Conservation (phyloP, 1,140 invertebrate genomes). For the Calycopis cecrops region DNA sequence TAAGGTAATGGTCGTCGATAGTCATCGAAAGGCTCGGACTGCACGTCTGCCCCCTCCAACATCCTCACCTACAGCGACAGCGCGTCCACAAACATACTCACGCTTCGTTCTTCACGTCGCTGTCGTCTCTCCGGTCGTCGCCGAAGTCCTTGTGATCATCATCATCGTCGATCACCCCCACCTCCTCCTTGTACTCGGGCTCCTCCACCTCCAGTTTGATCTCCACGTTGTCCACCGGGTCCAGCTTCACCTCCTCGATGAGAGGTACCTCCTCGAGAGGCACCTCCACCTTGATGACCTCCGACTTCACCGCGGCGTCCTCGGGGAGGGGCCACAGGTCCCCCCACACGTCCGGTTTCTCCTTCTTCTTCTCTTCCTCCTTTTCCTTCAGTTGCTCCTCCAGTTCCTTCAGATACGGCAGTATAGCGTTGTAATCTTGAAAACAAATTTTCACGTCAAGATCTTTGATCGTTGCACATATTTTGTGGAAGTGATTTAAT, state of each 20-base stretch:
- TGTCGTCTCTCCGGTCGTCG: conserved; percentile 11
- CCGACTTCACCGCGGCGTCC: neutral
- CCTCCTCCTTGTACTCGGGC: neutral
- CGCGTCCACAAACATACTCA: conserved; percentile 19
- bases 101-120: conserved; percentile 32
- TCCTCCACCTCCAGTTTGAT: conserved; percentile 2
- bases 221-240: neutral
- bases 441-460: conserved; percentile 15
- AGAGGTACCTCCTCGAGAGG: conserved; percentile 11
- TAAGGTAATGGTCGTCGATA: too few relatives aligned
- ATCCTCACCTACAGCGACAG: too few relatives aligned
- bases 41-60: too few relatives aligned
- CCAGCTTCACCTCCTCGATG: conserved; percentile 25
- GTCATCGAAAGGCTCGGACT: too few relatives aligned
- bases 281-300: conserved; percentile 2
- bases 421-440: conserved; percentile 57
- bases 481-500: too few relatives aligned
- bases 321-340: conserved; percentile 21
- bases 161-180: conserved; percentile 10
- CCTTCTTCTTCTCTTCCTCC: conserved; percentile 28
- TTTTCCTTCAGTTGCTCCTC: conserved; percentile 48
- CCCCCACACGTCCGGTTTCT: conserved; percentile 34
- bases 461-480: neutral
- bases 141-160: conserved; percentile 13
- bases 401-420: conserved; percentile 57